Percentiles rank a stretch among this genome's conserved stretches.
Conservation (phyloP, 2,113 vertebrate species). For the Entomyzon cyanotis region DNA sequence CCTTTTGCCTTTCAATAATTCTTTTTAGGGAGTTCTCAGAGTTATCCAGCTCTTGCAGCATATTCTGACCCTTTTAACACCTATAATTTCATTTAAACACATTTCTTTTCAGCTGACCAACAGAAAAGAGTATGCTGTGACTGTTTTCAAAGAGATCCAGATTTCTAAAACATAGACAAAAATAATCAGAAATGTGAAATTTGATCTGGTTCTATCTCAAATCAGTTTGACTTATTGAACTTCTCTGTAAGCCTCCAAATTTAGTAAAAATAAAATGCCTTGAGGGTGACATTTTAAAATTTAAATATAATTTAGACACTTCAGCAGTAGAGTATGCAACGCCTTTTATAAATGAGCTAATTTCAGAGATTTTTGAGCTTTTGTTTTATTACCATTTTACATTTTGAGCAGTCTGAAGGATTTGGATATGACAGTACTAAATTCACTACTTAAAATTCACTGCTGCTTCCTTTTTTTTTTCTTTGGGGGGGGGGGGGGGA, state of each 20-base stretch:
- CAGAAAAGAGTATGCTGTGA: background rate
- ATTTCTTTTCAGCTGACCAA: background rate
- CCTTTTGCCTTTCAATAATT: background rate
- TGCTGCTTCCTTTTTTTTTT: background rate
- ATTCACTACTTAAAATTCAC: background rate
- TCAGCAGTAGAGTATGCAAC: background rate
- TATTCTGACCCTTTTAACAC: background rate
- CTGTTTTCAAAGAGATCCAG: background rate
- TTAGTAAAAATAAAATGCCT: background rate
- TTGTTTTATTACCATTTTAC: background rate
- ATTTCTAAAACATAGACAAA: background rate
- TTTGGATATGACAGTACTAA: background rate
- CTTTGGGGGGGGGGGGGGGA: rapidly evolving
- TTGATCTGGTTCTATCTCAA: background rate
- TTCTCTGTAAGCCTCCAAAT: background rate
- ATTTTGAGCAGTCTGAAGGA: background rate
- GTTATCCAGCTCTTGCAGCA: background rate
- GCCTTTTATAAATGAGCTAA: background rate
- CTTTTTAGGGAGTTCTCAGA: background rate
- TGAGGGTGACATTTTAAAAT: rapidly evolving
- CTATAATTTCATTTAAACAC: background rate
- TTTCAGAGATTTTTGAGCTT: background rate
- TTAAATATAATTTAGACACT: background rate
- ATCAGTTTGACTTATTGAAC: background rate
- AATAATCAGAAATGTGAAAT: background rate